phyloP scores from a whole-genome alignment of 2,113 vertebrate genomes.

The Uria lomvia region DNA sequence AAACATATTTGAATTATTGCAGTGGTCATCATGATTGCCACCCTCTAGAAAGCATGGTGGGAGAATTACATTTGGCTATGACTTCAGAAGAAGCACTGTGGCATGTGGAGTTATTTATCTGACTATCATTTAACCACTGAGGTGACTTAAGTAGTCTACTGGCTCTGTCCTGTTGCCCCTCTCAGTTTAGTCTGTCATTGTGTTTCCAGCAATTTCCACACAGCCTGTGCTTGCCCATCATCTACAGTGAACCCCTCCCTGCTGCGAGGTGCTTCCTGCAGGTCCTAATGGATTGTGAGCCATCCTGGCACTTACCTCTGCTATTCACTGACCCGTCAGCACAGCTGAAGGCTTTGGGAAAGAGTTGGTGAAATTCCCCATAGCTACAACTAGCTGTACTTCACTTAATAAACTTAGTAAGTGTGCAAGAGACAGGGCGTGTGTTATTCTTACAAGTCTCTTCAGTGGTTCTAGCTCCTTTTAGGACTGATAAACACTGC shows the following conservation, averaged over 20 bases:
- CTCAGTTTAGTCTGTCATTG: constrained; percentile 24
- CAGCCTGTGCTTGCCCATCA: background rate
- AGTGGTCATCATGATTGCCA: background rate
- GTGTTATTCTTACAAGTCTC: background rate
- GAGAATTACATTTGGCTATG: background rate
- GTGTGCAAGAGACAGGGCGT: background rate
- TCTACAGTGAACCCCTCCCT: background rate
- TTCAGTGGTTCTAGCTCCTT: background rate
- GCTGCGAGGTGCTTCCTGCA: background rate
- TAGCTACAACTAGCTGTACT: background rate
- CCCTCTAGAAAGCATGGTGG: background rate
- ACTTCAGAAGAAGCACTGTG: background rate
- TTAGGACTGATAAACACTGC: background rate
- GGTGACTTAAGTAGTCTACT: constrained; percentile 39
- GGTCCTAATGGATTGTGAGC: background rate
- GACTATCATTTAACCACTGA: constrained; percentile 39
- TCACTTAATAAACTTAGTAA: background rate
- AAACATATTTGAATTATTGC: background rate
- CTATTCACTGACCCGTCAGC: background rate
- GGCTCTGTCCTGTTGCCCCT: constrained; percentile 35
- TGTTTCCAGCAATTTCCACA: background rate
- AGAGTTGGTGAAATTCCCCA: background rate
- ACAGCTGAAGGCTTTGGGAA: background rate
- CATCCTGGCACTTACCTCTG: background rate
- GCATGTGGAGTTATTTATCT: constrained; percentile 17